Percentiles rank a stretch among this genome's conserved stretches.
These are phyloP conservation scores for Andrena trimmerana DNA, from an alignment of 2,888 invertebrate species.

Conservation along the genomic window DNA sequence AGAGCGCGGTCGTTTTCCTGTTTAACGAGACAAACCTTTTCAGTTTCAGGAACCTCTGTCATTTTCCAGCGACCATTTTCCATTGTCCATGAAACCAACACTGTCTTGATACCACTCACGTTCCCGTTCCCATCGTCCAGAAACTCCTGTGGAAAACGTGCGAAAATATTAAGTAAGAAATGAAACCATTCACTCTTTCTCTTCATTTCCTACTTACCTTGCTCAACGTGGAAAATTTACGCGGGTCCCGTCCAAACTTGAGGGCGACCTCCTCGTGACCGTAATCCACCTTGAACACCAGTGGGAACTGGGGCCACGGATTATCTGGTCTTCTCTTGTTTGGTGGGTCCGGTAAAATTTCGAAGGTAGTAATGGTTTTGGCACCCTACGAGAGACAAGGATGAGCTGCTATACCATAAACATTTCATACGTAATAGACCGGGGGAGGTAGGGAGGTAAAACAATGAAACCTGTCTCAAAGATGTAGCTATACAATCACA, in stretches of 20 bases:
- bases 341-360: conserved; percentile 98
- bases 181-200: neutral
- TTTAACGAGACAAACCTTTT: conserved; percentile 85
- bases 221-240: conserved; percentile 96
- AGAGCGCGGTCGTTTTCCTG: too few relatives aligned
- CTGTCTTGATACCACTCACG: conserved; percentile 96
- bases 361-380: conserved; percentile 96
- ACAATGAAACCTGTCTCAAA: conserved; percentile 88
- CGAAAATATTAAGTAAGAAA: neutral
- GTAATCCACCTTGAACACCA: conserved; percentile 98
- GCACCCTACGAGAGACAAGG: conserved; percentile 90
- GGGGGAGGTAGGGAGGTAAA: too few relatives aligned
- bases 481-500: conserved; percentile 99
- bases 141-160: conserved; percentile 88
- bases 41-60: conserved; percentile 93
- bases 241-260: conserved; percentile 96
- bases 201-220: conserved; percentile 86
- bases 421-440: neutral
- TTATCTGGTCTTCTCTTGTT: conserved; percentile 93
- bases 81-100: conserved; percentile 97
- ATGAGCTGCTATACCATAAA: neutral
- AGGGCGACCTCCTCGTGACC: conserved; percentile 96
- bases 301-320: conserved; percentile 99
- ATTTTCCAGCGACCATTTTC: conserved; percentile 97
- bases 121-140: conserved; percentile 95